Evolutionary conservation across 2,113 vertebrate species (phyloP).

Genomic region (Dicentrarchus labrax): DNA sequence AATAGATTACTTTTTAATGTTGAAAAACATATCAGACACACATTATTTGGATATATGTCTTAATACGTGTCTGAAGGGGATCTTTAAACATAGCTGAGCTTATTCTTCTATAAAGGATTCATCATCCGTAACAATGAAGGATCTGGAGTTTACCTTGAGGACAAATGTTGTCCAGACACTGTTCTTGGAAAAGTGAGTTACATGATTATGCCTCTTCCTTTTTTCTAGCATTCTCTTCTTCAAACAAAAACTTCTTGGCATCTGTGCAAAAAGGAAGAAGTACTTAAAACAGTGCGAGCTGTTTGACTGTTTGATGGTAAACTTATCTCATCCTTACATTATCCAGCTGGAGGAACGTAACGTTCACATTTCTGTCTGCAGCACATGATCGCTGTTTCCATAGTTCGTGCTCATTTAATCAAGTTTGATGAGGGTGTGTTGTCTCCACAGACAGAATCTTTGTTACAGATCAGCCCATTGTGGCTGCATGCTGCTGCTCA

Average conservation of each 20-base stretch:
- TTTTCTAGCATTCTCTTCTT: background rate
- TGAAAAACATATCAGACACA: too few relatives aligned
- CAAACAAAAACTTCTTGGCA: background rate
- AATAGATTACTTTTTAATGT: too few relatives aligned
- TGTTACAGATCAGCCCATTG: background rate
- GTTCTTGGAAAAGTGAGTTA: background rate
- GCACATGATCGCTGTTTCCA: background rate
- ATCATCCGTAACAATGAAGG: background rate
- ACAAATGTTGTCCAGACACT: conserved; percentile 10
- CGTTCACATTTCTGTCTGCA: background rate
- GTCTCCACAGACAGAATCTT: background rate
- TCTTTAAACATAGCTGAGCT: background rate
- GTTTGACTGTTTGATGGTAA: background rate
- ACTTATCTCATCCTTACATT: background rate
- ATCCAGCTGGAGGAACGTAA: background rate
- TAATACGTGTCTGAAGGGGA: too few relatives aligned
- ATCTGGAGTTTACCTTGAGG: conserved; percentile 7
- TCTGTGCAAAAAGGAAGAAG: background rate
- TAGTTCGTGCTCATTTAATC: background rate
- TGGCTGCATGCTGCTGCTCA: background rate
- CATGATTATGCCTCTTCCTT: background rate
- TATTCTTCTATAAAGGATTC: background rate
- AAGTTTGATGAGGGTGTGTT: background rate
- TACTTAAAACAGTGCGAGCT: background rate
- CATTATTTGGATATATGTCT: too few relatives aligned